phyloP scores from a whole-genome alignment of 1,140 invertebrate genomes.

The Cydia strobilella region DNA sequence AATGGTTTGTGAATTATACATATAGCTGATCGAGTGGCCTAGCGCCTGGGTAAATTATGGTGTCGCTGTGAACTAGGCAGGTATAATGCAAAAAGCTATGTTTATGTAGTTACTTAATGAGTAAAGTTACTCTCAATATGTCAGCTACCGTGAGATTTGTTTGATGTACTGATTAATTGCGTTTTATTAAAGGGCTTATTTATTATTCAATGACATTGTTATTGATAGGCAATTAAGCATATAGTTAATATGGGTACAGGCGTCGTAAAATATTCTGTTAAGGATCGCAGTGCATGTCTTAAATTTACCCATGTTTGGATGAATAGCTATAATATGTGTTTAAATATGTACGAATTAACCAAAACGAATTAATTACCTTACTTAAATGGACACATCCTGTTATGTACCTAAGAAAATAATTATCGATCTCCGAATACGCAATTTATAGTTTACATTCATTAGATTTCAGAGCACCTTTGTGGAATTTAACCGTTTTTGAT shows the following conservation, averaged over 20 bases:
- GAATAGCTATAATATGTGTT: not conserved
- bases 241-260: not conserved
- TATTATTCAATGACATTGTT: no score
- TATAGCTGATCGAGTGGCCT: slow-evolving; percentile 1
- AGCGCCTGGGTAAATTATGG: slow-evolving; percentile 9
- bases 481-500: not conserved
- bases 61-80: not conserved
- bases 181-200: not conserved
- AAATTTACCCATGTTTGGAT: no score
- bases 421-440: not conserved
- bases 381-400: slow-evolving; percentile 1
- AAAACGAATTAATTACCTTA: not conserved
- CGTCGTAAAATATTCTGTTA: no score
- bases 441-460: not conserved
- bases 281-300: no score
- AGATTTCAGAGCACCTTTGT: not conserved
- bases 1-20: not conserved
- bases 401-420: not conserved
- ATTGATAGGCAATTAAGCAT: not conserved
- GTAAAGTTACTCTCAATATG: not conserved
- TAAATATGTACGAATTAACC: not conserved
- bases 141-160: not conserved
- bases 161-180: not conserved
- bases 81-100: not conserved
- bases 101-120: slow-evolving; percentile 3